Conservation (phyloP, 1,140 invertebrate species). For the Araneus ventricosus region DNA sequence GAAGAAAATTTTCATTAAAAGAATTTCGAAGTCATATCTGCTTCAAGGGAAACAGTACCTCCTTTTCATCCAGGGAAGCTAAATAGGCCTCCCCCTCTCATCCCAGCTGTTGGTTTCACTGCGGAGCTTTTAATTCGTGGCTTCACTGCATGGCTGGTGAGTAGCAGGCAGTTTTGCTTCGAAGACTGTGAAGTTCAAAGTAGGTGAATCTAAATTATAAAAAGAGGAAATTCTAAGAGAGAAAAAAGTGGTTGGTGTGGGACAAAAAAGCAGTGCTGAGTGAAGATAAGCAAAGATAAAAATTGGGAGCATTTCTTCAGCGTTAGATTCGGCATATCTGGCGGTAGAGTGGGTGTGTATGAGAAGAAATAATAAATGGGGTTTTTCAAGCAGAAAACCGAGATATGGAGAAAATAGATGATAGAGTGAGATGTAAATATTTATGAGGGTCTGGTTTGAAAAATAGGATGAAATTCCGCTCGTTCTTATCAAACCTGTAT, state of each 20-base stretch:
- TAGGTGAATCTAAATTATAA: conserved; percentile 22
- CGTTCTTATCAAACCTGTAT: neutral
- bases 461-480: neutral
- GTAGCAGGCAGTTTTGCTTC: neutral
- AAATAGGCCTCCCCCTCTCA: neutral
- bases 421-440: conserved; percentile 24
- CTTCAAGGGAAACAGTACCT: too few species aligned
- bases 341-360: neutral
- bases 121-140: neutral
- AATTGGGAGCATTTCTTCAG: too few species aligned
- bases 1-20: too few species aligned
- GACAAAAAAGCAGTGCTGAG: too few species aligned
- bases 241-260: neutral
- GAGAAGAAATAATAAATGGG: neutral
- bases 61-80: neutral
- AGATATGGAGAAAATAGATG: neutral
- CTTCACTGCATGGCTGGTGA: neutral
- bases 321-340: too few species aligned
- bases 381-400: neutral
- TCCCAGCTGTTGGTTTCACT: conserved; percentile 8
- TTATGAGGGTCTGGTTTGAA: neutral
- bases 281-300: neutral
- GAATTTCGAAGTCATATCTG: too few species aligned
- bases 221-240: neutral
- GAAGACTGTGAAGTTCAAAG: neutral